Evolutionary conservation across 2,797 vertebrate species (phyloP), one percentile per base, ranked within the genome.

Genomic region (Steatocranus sp.): DNA sequence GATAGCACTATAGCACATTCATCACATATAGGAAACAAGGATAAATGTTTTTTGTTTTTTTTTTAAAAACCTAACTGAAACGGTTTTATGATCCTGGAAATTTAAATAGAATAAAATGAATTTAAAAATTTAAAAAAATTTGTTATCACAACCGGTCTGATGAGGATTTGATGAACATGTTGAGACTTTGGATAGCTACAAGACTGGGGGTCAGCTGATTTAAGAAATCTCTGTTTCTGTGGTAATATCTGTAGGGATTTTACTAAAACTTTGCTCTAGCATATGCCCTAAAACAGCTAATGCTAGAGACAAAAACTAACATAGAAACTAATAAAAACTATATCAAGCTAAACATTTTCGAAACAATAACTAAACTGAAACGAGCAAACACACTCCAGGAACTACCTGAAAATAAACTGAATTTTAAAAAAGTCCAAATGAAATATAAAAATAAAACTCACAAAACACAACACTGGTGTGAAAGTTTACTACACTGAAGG

Each of bases 11-110:
- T 23, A 11, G 14, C 38, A 43, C 23, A 11, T 27, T 70, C 23
- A 43, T 70, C 9, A 25, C 23, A 4, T 43, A 11, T 70, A 43
- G 20, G 1, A 68, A 68, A 58, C 17, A 32, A 58, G 2, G 2
- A 32, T 58, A 56, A 1, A 9, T 54, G 2, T 1, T 3, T 27
- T 5, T 54, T 25, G 27, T 1, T 11, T 0, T 25, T 25, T 25
- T 25, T 25, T 25, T 25, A 25, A 25, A 1, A 15, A 56, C 1
- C 54, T 58, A 32, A 58, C 27, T 34, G 34, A 58, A 58, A 58
- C 30, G 11, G 3, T 56, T 56, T 56, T 10, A 56, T 56, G 3
- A 58, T 58, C 17, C 30, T 58, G 54, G 54, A 34, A 58, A 58
- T 18, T 58, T 11, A 58, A 58, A 58, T 32, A 34, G 30, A 34